phyloP scores from a whole-genome alignment of 1,140 invertebrate genomes.

The Drosophila azteca region DNA sequence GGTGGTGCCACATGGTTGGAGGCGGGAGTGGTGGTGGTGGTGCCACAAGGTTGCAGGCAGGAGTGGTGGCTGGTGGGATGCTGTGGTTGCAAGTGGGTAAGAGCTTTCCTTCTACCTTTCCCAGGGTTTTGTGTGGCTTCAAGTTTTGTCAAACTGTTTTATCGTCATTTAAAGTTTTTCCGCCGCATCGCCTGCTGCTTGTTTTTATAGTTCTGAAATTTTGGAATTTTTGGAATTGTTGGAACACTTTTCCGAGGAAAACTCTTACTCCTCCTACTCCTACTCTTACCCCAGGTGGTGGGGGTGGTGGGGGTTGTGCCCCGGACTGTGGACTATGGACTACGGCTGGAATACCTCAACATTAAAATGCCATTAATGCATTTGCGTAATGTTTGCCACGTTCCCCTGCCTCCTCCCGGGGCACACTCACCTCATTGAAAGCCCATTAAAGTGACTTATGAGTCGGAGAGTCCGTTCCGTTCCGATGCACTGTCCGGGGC shows the following conservation, averaged over 20 bases:
- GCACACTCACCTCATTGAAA: constrained; percentile 79
- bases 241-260: background rate
- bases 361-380: constrained; percentile 81
- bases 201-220: constrained; percentile 58
- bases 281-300: constrained; percentile 19
- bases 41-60: background rate
- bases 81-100: constrained; percentile 24
- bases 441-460: constrained; percentile 82
- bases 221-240: constrained; percentile 54
- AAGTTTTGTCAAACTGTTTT: constrained; percentile 63
- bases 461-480: constrained; percentile 19
- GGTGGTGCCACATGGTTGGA: too few species aligned
- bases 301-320: too few species aligned
- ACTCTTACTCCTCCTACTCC: constrained; percentile 10
- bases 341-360: constrained; percentile 65
- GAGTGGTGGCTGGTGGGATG: background rate
- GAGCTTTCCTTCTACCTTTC: constrained; percentile 56
- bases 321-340: background rate
- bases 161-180: constrained; percentile 63
- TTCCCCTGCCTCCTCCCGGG: constrained; percentile 2
- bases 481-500: too few species aligned
- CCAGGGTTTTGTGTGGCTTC: constrained; percentile 44
- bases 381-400: constrained; percentile 70
- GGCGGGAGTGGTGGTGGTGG: background rate
- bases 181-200: background rate